Base-by-base conservation (phyloP, 2,797 vertebrate genomes). In the Ictinia mississippiensis region DNA sequence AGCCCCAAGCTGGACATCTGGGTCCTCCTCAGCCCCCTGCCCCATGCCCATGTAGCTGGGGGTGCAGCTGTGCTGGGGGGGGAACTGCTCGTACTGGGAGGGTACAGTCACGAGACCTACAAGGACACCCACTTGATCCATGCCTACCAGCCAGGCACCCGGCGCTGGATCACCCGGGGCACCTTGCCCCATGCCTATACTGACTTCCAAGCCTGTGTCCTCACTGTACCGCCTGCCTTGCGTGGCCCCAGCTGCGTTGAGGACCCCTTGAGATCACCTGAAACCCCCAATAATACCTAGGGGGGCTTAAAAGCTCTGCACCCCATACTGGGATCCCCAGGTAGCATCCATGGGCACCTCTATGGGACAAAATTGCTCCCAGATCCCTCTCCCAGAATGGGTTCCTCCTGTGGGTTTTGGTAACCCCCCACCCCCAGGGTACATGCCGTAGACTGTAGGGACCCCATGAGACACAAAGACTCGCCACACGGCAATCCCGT, bases 141-240 rank as follows among this genome's bases (percentile, higher is more conserved):
- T 0, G 96, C 98, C 75, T 99, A 98, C 59, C 98, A 98, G 33
- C 98, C 98, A 0, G 97, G 93, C 28, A 79, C 95, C 15, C 94
- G 96, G 53, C 97, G 98, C 45, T 99, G 98, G 99, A 97, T 99
- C 67, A 98, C 97, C 16, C 83, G 99, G 13, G 98, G 98, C 63
- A 97, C 97, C 17, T 96, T 99, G 96, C 98, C 98, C 6, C 96
- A 95, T n/a, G 97, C 98, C 50, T 97, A 97, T 11, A 97, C 98
- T 5, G 98, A 98, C 79, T 95, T 98, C 82, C 94, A 94, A 33
- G 98, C 96, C 44, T 98, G 98, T 47, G 79, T 98, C 92, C 93
- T 98, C 92, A 96, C 90, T 18, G 62, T 97, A 19, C 94, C 98
- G 12, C 17, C 93, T 3, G 94, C 97, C 37, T 75, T 98, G 81